phyloP scores from a whole-genome alignment of 2,888 invertebrate genomes.

The Athalia cordata region DNA sequence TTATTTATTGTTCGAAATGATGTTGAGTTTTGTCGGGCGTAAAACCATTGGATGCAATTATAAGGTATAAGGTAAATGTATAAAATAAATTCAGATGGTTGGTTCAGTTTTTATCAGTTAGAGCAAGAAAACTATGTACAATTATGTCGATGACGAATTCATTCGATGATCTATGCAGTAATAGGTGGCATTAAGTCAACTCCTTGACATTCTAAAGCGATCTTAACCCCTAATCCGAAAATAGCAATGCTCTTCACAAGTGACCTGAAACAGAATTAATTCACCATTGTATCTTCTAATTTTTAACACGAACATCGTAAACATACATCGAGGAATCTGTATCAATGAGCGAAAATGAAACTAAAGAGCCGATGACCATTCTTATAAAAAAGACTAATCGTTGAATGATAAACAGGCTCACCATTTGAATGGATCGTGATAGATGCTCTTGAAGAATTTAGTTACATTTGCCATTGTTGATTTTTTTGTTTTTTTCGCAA shows the following conservation, averaged over 20 bases:
- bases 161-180: neutral
- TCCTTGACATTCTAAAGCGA: constrained; percentile 34
- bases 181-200: constrained; percentile 38
- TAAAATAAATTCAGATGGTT: no score
- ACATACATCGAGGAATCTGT: neutral
- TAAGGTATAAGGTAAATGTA: no score
- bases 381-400: neutral
- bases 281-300: neutral
- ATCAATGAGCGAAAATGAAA: neutral
- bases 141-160: neutral
- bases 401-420: neutral
- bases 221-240: constrained; percentile 38
- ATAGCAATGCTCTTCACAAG: constrained; percentile 40
- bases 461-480: constrained; percentile 19
- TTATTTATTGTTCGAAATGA: no score
- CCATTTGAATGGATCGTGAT: constrained; percentile 37
- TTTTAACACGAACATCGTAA: neutral
- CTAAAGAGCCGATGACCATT: no score
- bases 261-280: constrained; percentile 29
- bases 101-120: no score
- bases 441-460: constrained; percentile 29
- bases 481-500: neutral
- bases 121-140: neutral
- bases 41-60: no score
- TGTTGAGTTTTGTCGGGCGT: no score